Evolutionary conservation across 2,888 invertebrate genomes (phyloP), one percentile per base, ranked within the genome.

Genomic region (Habrosyne pyritoides): DNA sequence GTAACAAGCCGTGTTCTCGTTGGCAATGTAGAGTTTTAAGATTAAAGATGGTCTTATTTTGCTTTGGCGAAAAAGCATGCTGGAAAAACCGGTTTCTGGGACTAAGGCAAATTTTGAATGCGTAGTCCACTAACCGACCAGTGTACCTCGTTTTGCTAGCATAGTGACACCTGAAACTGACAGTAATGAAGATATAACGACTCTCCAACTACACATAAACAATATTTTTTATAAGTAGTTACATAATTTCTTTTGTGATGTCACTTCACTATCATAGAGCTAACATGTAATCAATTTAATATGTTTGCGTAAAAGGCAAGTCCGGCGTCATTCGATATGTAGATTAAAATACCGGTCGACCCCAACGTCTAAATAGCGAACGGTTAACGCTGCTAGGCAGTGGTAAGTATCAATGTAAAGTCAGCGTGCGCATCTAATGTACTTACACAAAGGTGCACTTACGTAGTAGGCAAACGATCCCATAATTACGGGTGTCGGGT

Each of bases 401-500:
- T 63, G 62, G 61, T 66, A 61, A 63, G 64, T 69, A 70, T 67
- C 67, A 71, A 66, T 69, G 64, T 62, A 51, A 53, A 66, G 60
- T 55, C 52, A 52, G 53, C 51, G 55, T 55, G 52, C 42, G 54
- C 66, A 63, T 73, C 77, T 77, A 79, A 77, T 75, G 74, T 75
- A 71, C 70, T 67, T 66, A 72, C 74, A 75, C 73, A 75, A 74
- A 75, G 74, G 70, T 70, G 76, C 77, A 81, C 71, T 82, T 81
- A 77, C 61, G 66, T 64, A 60, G 67, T 66, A 61, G 64, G 68
- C 67, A 69, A 73, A 68, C 72, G 77, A 77, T 79, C 70, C 65
- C 72, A 68, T 83, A 86, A 85, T 86, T 83, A 76, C 74, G 61
- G 77, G 77, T 76, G 73, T 69, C 57, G 64, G 62, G 71, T 67